Conservation (phyloP, 1,140 invertebrate species). For the Drosophila ironensis region DNA sequence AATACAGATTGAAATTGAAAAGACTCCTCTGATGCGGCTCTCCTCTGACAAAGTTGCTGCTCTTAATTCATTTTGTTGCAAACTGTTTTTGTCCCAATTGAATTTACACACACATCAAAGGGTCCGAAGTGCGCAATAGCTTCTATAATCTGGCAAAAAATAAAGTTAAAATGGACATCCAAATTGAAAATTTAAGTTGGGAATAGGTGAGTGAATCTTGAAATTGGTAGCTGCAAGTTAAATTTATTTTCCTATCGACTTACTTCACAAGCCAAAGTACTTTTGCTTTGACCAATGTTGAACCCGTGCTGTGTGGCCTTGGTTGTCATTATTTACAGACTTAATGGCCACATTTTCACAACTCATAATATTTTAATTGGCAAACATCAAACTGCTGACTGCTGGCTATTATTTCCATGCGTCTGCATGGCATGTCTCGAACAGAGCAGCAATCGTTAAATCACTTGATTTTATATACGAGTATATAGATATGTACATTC, state of each 20-base stretch:
- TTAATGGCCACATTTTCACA: background rate
- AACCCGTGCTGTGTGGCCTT: background rate
- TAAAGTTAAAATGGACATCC: background rate
- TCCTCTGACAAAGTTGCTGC: slow-evolving; percentile 32
- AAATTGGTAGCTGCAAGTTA: no score
- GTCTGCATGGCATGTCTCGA: slow-evolving; percentile 17
- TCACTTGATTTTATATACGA: slow-evolving; percentile 3
- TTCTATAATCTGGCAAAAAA: background rate
- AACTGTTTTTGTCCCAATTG: slow-evolving; percentile 58
- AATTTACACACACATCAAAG: slow-evolving; percentile 14
- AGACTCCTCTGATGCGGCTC: slow-evolving; percentile 18
- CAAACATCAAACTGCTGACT: slow-evolving; percentile 1
- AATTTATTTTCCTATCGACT: no score
- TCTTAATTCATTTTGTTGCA: slow-evolving; percentile 63
- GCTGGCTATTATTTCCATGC: slow-evolving; percentile 19
- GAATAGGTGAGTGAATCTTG: no score
- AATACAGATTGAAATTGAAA: slow-evolving; percentile 68
- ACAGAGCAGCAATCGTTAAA: slow-evolving; percentile 15
- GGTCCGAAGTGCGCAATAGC: background rate
- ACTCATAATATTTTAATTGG: slow-evolving; percentile 30
- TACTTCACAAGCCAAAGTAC: no score
- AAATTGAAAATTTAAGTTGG: background rate
- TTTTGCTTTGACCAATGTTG: background rate
- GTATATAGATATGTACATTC: slow-evolving; percentile 1
- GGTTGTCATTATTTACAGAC: background rate